Evolutionary conservation across 53 echinoderm and acorn worm genomes (phyloP).

Genomic region (Stichopus horrens): DNA sequence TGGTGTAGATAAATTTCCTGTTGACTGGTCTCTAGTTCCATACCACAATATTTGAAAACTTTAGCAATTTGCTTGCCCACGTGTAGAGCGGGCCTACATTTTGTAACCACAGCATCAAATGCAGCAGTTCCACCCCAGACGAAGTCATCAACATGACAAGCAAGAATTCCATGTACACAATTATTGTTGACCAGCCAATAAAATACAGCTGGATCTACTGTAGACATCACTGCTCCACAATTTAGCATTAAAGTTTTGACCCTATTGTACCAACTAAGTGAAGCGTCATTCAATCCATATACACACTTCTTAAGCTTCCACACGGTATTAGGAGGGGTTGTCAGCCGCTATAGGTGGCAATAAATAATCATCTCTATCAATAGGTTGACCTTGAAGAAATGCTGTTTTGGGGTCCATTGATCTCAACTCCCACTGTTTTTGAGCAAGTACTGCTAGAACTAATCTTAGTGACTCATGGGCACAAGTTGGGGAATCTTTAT

Average conservation of each 20-base stretch:
- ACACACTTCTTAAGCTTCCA: conserved; percentile 41
- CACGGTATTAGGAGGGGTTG: background rate
- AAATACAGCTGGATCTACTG: conserved; percentile 35
- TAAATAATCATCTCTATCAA: conserved; percentile 30
- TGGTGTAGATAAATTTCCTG: no score
- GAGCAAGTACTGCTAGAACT: conserved; percentile 38
- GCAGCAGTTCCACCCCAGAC: conserved; percentile 20
- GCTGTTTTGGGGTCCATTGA: conserved; percentile 19
- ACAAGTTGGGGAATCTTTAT: conserved; percentile 37
- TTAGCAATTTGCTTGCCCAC: conserved; percentile 33
- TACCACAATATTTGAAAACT: conserved; percentile 42
- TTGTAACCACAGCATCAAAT: conserved; percentile 20
- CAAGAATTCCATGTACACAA: conserved; percentile 20
- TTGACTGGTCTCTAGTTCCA: background rate
- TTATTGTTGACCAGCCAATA: no score
- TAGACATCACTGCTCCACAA: conserved; percentile 32
- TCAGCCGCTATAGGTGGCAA: conserved; percentile 35
- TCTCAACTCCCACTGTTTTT: conserved; percentile 32
- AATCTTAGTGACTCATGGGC: conserved; percentile 35
- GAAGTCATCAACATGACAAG: conserved; percentile 54
- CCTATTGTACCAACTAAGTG: no score
- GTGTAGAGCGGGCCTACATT: conserved; percentile 3
- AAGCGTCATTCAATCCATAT: conserved; percentile 43
- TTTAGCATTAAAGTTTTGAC: conserved; percentile 33
- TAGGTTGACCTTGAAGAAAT: conserved; percentile 31